Evolutionary conservation across 2,113 vertebrate species (phyloP).

Genomic region (Dipodomys merriami): DNA sequence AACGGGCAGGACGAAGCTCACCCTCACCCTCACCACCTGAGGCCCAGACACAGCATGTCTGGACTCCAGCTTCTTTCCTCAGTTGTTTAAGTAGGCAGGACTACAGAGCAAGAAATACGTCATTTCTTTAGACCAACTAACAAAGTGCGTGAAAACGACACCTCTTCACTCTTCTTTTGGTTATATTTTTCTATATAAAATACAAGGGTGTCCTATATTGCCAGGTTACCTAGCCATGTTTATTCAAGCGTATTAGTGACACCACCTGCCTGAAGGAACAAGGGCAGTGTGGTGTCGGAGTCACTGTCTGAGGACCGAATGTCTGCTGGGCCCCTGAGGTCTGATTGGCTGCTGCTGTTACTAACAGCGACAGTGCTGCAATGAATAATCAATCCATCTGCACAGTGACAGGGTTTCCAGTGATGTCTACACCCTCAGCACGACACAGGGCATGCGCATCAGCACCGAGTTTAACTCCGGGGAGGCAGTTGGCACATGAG

Average conservation of each 20-base stretch:
- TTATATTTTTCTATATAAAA: neutral
- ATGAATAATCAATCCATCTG: neutral
- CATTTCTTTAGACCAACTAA: no score
- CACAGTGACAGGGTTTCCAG: fast-evolving
- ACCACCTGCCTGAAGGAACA: neutral
- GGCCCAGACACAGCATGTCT: neutral
- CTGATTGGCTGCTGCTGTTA: no score
- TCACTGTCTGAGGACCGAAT: neutral
- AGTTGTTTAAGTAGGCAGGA: no score
- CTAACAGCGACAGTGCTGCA: neutral
- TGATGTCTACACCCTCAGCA: neutral
- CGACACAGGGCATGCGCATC: no score
- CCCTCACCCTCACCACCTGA: no score
- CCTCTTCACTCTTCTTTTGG: neutral
- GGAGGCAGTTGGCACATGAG: neutral
- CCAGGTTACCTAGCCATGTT: neutral
- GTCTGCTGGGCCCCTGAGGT: no score
- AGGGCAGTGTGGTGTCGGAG: no score
- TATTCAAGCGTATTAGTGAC: neutral
- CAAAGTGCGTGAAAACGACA: no score
- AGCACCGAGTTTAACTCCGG: neutral
- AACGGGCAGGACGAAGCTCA: no score
- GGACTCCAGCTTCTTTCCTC: neutral
- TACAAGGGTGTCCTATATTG: neutral
- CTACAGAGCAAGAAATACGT: no score